Percentiles rank a stretch among this genome's conserved stretches.
These are phyloP conservation scores for Orchesella flavescens DNA, from an alignment of 2,888 invertebrate species.

Conservation along the genomic window DNA sequence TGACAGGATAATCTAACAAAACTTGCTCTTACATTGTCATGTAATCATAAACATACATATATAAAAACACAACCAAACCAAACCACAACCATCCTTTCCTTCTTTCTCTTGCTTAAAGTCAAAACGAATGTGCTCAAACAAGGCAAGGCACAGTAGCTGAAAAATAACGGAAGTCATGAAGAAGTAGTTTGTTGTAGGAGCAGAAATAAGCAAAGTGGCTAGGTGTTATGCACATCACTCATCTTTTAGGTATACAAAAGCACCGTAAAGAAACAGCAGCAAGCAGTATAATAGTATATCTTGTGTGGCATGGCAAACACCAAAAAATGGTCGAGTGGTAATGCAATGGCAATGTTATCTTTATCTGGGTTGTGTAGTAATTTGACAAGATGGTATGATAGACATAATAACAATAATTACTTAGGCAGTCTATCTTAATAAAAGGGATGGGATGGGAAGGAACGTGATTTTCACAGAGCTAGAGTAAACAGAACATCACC, in stretches of 20 bases:
- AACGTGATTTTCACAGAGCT: neutral
- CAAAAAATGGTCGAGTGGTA: neutral
- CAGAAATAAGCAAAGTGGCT: conserved; percentile 7
- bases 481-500: too few species aligned
- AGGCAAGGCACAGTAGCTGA: neutral
- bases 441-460: conserved; percentile 2
- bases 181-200: neutral
- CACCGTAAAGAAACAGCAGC: neutral
- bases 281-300: neutral
- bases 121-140: neutral
- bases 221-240: neutral
- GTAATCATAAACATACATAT: conserved; percentile 48
- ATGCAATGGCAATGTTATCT: conserved; percentile 7
- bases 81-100: conserved; percentile 34
- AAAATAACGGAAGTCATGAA: conserved; percentile 14
- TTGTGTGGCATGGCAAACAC: too few species aligned
- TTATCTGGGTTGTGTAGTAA: conserved; percentile 9
- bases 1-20: conserved; percentile 12
- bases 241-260: neutral
- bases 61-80: neutral
- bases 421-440: conserved; percentile 6
- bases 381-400: conserved; percentile 28
- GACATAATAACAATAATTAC: conserved; percentile 32
- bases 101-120: conserved; percentile 4
- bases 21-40: conserved; percentile 56